Base-by-base conservation (phyloP, 2,113 vertebrate species). In the Laterallus jamaicensis region DNA sequence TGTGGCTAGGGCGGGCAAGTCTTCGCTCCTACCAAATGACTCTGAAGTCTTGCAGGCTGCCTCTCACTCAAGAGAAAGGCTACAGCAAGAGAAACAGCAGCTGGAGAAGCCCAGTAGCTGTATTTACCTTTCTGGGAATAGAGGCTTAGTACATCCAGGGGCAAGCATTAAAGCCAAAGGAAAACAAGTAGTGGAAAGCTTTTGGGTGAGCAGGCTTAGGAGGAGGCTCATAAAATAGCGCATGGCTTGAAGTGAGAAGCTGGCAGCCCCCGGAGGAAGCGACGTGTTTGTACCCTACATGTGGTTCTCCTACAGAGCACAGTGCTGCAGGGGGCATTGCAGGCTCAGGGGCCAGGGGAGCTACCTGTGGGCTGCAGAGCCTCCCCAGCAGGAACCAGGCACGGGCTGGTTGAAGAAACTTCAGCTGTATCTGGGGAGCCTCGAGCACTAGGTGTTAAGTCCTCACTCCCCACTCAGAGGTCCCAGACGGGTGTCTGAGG, bases 281-380 rank as follows among this genome's bases (percentile, higher is more conserved):
- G 16, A 71, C 1, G 3, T 0, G 5, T 79, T 49, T 50, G 19
- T 54, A 12, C 0, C 1, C 37, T 0, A 1, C 18, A 42, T 1
- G 0, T 31, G 25, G 19, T 31, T 89, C 32, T 28, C 49, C 40
- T 58, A n/a, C 64, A 17, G 42, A 82, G 44, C 28, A 42, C 22
- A 58, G 44, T 0, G 5, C 32, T 86, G 39, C 25, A 20, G 12
- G 42, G 68, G 13, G 8, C 20, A 39, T 16, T 18, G 25, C 20
- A 94, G 29, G 15, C 37, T 90, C 28, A 49, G 82, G 59, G 66
- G 35, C 0, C 54, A 17, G 11, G 25, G 5, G 21, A 7, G 16
- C 24, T 64, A 35, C 28, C 47, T n/a, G 39, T 0, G 2, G 39
- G 59, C 63, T 86, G 17, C 68, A n/a, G 35, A 81, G 6, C 8